These are phyloP conservation scores for Hemaris fuciformis DNA, from an alignment of 2,888 invertebrate species.

Conservation along the genomic window DNA sequence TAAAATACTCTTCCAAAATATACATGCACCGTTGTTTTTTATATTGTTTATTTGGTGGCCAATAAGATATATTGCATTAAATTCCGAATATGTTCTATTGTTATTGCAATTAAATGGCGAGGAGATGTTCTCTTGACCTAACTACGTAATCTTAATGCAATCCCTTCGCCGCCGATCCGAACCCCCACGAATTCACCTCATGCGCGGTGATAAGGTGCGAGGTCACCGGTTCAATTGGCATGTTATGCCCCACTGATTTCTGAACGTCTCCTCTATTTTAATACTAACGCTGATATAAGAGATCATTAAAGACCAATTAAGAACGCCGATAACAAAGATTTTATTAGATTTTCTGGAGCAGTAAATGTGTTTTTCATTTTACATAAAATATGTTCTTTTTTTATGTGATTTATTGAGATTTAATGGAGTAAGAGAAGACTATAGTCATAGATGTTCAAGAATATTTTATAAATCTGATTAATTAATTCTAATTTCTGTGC, in stretches of 20 bases:
- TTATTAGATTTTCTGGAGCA: neutral
- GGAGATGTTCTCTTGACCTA: slow-evolving; percentile 1
- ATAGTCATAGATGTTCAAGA: no score
- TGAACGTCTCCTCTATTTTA: slow-evolving; percentile 49
- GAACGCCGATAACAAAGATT: neutral
- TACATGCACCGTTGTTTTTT: no score
- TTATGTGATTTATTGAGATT: no score
- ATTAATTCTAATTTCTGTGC: no score
- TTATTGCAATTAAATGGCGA: neutral
- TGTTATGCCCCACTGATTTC: slow-evolving; percentile 39
- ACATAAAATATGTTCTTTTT: no score
- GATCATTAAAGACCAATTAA: slow-evolving; percentile 18
- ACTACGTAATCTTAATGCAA: slow-evolving; percentile 1
- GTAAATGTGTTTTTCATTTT: no score
- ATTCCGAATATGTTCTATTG: neutral
- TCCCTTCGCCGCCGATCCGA: slow-evolving; percentile 18
- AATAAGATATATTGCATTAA: neutral
- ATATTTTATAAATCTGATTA: no score
- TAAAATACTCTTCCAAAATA: no score
- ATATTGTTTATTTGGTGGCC: neutral
- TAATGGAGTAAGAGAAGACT: no score
- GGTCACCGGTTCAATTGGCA: slow-evolving; percentile 50
- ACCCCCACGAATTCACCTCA: slow-evolving; percentile 76
- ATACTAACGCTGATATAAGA: slow-evolving; percentile 23
- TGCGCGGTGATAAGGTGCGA: slow-evolving; percentile 54